These are phyloP conservation scores for Ispidina picta DNA, from an alignment of 2,797 vertebrate genomes.

Conservation along the genomic window DNA sequence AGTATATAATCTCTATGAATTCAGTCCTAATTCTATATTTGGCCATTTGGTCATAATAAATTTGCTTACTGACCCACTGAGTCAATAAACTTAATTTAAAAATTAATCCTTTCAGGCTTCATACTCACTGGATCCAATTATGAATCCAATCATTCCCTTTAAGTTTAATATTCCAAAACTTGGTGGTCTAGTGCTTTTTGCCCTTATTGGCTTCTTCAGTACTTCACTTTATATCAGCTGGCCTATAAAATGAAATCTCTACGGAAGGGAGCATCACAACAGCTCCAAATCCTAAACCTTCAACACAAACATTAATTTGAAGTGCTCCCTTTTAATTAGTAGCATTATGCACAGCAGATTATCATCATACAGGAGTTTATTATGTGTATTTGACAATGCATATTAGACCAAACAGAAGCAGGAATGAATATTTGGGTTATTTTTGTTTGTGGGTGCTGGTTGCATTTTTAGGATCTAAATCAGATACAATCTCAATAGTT, in stretches of 20 bases:
- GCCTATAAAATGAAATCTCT: constrained; percentile 11
- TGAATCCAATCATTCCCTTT: not conserved
- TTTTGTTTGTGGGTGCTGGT: not conserved
- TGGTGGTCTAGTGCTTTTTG: constrained; percentile 40
- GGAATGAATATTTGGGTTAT: not conserved
- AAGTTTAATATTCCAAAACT: constrained; percentile 56
- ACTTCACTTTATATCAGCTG: not conserved
- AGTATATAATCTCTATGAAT: not conserved
- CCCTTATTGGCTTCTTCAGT: constrained; percentile 13
- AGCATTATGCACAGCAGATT: not conserved
- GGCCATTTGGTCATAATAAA: constrained; percentile 17
- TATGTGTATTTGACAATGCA: not conserved
- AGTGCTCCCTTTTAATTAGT: not conserved
- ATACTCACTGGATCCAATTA: constrained; percentile 53
- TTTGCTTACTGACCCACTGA: constrained; percentile 59
- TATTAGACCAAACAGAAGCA: not conserved
- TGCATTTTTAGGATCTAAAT: not conserved
- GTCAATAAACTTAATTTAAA: constrained; percentile 54
- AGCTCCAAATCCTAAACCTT: constrained; percentile 5
- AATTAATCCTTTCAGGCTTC: constrained; percentile 61
- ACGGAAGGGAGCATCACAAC: constrained; percentile 24
- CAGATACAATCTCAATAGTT: not conserved
- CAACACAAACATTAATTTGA: not conserved
- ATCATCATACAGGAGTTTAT: not conserved
- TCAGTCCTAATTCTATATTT: not conserved